phyloP scores from a whole-genome alignment of 2,888 invertebrate genomes.

The Uloborus plumipes region DNA sequence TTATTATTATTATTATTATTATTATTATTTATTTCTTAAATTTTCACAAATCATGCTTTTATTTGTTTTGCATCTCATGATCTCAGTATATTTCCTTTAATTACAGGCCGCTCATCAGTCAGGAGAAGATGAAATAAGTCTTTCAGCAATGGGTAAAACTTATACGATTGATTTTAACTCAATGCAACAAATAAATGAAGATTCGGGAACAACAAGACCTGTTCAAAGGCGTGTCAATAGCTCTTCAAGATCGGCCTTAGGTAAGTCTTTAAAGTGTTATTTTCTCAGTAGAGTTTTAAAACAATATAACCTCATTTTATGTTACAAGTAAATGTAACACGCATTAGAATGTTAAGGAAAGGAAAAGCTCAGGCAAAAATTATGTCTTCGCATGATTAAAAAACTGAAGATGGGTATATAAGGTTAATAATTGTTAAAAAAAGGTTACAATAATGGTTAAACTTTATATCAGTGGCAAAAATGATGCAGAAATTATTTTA shows the following conservation, averaged over 20 bases:
- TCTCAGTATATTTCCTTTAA: neutral
- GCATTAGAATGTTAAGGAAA: too few species aligned
- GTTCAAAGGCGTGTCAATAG: constrained; percentile 83
- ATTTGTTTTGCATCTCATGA: neutral
- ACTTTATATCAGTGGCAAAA: too few species aligned
- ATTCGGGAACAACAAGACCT: constrained; percentile 92
- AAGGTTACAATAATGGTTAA: too few species aligned
- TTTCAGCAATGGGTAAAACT: constrained; percentile 91
- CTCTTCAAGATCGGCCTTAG: constrained; percentile 67
- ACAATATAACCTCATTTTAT: too few species aligned
- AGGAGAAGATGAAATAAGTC: constrained; percentile 94
- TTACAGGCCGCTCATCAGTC: constrained; percentile 84
- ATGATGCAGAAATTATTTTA: too few species aligned
- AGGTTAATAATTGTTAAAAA: too few species aligned
- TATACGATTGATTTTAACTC: constrained; percentile 97
- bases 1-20: neutral
- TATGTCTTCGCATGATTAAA: too few species aligned
- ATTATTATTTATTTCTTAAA: neutral
- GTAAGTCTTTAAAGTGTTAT: constrained; percentile 21
- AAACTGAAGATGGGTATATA: too few species aligned
- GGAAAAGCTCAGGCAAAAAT: too few species aligned
- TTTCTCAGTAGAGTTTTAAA: too few species aligned
- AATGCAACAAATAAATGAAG: constrained; percentile 99
- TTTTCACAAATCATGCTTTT: neutral
- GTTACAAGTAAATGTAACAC: too few species aligned